These are phyloP conservation scores for Bubo bubo DNA, from an alignment of 2,113 vertebrate species.

Conservation along the genomic window DNA sequence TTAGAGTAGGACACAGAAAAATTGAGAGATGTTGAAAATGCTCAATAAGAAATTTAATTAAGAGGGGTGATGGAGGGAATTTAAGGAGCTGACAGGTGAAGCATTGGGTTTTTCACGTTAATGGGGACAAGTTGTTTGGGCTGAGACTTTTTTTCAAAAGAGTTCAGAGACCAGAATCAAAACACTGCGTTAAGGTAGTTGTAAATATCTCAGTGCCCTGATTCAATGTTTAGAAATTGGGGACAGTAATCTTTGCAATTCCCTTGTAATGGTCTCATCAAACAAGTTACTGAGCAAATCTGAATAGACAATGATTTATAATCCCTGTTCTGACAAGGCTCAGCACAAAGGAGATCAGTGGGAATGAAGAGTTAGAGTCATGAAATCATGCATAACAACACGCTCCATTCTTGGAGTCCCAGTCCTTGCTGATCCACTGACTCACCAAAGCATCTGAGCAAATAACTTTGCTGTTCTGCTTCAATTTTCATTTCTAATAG, in stretches of 20 bases:
- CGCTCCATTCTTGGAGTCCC: background rate
- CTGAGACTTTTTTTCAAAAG: background rate
- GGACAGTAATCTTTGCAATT: background rate
- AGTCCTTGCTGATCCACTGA: background rate
- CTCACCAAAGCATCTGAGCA: background rate
- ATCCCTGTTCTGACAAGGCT: background rate
- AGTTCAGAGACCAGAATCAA: fast-evolving
- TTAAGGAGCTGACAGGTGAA: background rate
- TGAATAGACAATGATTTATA: background rate
- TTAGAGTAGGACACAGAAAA: background rate
- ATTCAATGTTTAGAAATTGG: background rate
- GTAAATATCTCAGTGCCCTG: background rate
- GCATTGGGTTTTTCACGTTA: fast-evolving
- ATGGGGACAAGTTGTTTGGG: background rate
- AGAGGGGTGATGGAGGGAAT: background rate
- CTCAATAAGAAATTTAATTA: background rate
- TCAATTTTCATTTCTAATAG: background rate
- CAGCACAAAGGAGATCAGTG: background rate
- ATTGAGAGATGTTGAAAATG: background rate
- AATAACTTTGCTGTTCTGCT: background rate
- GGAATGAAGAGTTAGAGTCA: background rate
- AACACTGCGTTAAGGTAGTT: background rate
- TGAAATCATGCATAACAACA: background rate
- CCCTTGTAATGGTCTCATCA: background rate
- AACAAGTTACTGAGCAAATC: background rate